These are phyloP conservation scores for Carlito syrichta DNA, from an alignment of 2,113 vertebrate genomes.

Conservation along the genomic window DNA sequence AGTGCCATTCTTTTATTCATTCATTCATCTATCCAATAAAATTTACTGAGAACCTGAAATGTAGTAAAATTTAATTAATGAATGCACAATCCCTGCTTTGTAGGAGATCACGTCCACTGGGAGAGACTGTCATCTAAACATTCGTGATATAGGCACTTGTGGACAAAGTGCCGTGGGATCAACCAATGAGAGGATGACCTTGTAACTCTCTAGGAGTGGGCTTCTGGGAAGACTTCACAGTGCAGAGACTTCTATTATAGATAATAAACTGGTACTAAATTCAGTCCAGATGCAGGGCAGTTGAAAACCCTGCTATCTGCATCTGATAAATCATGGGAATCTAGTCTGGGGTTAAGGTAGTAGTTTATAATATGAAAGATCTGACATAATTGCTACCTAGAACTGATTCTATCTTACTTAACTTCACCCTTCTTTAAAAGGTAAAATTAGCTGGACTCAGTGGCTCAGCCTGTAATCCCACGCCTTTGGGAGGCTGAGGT, in stretches of 20 bases:
- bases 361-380: not conserved
- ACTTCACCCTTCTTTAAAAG: not conserved
- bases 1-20: not conserved
- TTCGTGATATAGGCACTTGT: not conserved
- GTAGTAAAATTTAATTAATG: not conserved
- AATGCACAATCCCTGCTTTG: not conserved
- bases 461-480: no score
- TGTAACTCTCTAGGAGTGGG: not conserved
- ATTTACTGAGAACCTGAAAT: not conserved
- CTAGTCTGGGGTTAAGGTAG: not conserved
- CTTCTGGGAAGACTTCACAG: not conserved
- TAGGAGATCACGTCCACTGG: not conserved
- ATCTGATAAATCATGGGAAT: not conserved
- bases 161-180: not conserved
- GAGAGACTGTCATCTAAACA: not conserved
- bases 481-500: no score
- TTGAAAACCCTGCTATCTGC: not conserved
- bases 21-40: not conserved
- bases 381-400: not conserved
- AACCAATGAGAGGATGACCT: not conserved
- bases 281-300: not conserved
- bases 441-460: no score
- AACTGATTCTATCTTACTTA: not conserved
- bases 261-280: not conserved
- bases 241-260: not conserved